These are phyloP conservation scores for Nesidiocoris tenuis DNA, from an alignment of 2,888 invertebrate species.

Conservation along the genomic window DNA sequence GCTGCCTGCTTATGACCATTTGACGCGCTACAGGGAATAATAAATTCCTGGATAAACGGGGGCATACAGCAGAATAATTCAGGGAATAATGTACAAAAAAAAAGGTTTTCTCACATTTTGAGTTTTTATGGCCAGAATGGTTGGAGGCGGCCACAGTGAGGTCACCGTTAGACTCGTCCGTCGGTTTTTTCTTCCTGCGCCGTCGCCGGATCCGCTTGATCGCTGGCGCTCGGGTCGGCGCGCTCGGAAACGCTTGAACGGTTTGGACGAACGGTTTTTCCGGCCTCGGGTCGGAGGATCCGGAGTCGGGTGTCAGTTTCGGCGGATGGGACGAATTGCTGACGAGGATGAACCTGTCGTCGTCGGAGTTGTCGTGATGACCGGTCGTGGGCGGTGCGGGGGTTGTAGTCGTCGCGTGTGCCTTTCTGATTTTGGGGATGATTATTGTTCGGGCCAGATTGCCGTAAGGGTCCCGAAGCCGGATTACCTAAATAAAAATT, in stretches of 20 bases:
- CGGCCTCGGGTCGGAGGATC: neutral
- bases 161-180: neutral
- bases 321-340: slow-evolving; percentile 35
- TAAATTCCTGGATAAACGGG: too few species aligned
- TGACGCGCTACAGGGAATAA: too few species aligned
- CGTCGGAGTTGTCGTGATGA: slow-evolving; percentile 1
- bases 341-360: slow-evolving; percentile 40
- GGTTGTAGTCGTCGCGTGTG: neutral
- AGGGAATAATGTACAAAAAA: too few species aligned
- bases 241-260: neutral
- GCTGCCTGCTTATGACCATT: too few species aligned
- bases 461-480: slow-evolving; percentile 16
- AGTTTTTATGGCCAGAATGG: slow-evolving; percentile 23
- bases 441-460: slow-evolving; percentile 27
- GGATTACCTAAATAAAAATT: slow-evolving; percentile 15
- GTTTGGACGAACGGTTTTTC: neutral
- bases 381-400: neutral
- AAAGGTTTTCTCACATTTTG: slow-evolving; percentile 40
- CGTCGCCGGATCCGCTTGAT: slow-evolving; percentile 28
- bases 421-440: slow-evolving; percentile 22
- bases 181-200: slow-evolving; percentile 37
- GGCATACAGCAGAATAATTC: too few species aligned
- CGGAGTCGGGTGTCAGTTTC: neutral
- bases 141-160: neutral
- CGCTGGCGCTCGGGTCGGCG: neutral